Conservation (phyloP, 2,797 vertebrate genomes). For the Alcedo atthis region DNA sequence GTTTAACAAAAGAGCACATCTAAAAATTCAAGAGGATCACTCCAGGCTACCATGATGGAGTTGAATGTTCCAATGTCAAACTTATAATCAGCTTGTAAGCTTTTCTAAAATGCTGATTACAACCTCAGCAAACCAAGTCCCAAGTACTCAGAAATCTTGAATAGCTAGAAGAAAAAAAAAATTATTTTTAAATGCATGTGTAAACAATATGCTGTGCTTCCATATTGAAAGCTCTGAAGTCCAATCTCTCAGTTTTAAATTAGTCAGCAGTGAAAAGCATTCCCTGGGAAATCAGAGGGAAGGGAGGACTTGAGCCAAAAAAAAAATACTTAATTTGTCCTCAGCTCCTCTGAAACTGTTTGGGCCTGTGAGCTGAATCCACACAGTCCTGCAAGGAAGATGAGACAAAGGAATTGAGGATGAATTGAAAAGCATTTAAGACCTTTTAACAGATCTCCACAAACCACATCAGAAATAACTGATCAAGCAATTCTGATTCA, state of each 20-base stretch:
- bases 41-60: not conserved
- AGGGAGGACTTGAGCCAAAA: not conserved
- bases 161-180: not conserved
- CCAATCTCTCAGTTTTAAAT: not conserved
- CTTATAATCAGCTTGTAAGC: not conserved
- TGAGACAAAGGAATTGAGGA: not conserved
- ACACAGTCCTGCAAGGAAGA: not conserved
- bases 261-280: not conserved
- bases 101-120: slow-evolving; percentile 6
- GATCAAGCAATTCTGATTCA: too few relatives aligned
- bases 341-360: not conserved
- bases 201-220: not conserved
- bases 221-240: not conserved
- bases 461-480: too few relatives aligned
- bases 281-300: not conserved
- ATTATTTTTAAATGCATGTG: not conserved
- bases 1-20: not conserved
- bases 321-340: not conserved
- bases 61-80: slow-evolving; percentile 19
- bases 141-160: not conserved
- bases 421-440: not conserved
- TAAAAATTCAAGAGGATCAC: not conserved
- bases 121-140: not conserved
- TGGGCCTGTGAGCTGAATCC: not conserved
- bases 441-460: not conserved